Percentiles rank a stretch among this genome's conserved stretches.
Conservation (phyloP, 2,888 invertebrate species). For the Drosophila cyrtoloma region DNA sequence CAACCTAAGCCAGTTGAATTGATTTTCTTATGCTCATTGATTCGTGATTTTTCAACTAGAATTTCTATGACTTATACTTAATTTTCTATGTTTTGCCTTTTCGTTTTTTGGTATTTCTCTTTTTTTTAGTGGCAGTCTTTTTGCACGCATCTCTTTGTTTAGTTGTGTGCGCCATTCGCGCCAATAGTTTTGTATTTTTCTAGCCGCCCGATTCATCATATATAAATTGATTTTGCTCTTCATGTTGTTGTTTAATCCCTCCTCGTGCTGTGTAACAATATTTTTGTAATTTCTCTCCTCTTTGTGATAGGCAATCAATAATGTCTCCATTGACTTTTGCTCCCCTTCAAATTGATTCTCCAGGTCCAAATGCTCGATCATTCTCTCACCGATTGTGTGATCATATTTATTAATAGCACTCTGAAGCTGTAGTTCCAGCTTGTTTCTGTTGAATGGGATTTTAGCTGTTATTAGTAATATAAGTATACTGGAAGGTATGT, state of each 20-base stretch:
- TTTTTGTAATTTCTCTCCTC: constrained; percentile 73
- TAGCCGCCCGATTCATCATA: constrained; percentile 82
- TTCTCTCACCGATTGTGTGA: constrained; percentile 76
- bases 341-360: constrained; percentile 56
- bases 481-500: background rate
- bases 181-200: constrained; percentile 81
- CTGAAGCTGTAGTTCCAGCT: constrained; percentile 75
- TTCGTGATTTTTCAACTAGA: background rate
- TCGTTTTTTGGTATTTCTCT: background rate
- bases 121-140: background rate
- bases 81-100: background rate
- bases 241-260: constrained; percentile 25
- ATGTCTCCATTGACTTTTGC: constrained; percentile 62
- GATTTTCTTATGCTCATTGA: constrained; percentile 25
- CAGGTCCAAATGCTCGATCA: constrained; percentile 69
- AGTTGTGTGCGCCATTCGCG: constrained; percentile 55
- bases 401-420: constrained; percentile 81
- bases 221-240: constrained; percentile 68
- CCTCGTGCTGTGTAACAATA: constrained; percentile 66
- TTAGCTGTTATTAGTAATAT: background rate
- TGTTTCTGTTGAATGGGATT: constrained; percentile 66
- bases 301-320: constrained; percentile 63
- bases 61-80: background rate
- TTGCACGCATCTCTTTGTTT: background rate
- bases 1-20: constrained; percentile 20